Conservation (phyloP, 2,113 vertebrate species). For the Gymnobelideus leadbeateri region DNA sequence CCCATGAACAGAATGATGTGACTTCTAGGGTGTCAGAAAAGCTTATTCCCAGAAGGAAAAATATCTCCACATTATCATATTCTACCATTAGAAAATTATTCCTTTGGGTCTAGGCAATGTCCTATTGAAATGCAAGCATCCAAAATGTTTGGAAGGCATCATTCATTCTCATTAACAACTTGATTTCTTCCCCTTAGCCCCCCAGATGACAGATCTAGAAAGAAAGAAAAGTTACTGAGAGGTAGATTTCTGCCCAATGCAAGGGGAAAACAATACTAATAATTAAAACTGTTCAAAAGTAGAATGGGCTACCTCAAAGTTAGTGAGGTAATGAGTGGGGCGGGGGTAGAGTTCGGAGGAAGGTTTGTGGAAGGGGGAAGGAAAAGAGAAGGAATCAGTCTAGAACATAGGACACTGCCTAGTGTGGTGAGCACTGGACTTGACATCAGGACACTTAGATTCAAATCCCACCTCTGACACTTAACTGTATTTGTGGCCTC, state of each 20-base stretch:
- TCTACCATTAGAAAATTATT: not conserved
- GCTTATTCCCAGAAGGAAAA: not conserved
- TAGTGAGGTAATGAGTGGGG: not conserved
- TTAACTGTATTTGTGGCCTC: not conserved
- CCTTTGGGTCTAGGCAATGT: not conserved
- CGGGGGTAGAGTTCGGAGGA: not conserved
- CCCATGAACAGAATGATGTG: not conserved
- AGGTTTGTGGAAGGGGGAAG: not conserved
- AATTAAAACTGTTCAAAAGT: not conserved
- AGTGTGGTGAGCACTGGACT: not conserved
- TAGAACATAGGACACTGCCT: not conserved
- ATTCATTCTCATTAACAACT: not conserved
- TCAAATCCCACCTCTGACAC: not conserved
- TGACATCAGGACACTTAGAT: not conserved
- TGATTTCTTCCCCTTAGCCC: not conserved
- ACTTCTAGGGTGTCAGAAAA: not conserved
- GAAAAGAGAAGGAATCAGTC: not conserved
- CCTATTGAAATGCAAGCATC: not conserved
- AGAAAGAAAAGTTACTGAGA: not conserved
- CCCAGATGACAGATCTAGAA: not conserved
- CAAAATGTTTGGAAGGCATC: not conserved
- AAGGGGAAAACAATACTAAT: not conserved
- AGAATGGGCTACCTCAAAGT: not conserved
- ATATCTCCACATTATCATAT: not conserved
- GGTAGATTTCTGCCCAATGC: not conserved